Evolutionary conservation across 2,113 vertebrate species (phyloP), one percentile per base, ranked within the genome.

Genomic region (Nestor notabilis): DNA sequence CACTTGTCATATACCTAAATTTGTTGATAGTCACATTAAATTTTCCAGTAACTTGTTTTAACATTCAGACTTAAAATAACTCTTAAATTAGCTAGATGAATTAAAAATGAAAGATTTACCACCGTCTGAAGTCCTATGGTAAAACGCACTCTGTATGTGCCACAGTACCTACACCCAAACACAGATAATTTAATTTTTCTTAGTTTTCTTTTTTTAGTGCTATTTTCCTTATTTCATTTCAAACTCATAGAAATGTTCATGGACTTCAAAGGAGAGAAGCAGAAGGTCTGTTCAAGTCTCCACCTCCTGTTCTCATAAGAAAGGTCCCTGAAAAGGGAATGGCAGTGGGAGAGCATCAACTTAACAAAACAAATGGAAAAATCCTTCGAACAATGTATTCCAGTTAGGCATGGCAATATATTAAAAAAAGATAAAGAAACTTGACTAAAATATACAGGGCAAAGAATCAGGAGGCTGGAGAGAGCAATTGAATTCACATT

Each of bases 271-370:
- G 66, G 43, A 95, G 66, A 80, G 46, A 95, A 96, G 86, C 86
- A 96, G 87, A 69, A 97, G 83, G 83, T 82, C 72, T 56, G 91
- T 12, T 89, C 77, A 91, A 87, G 50, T 71, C 83, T 95, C 63
- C 91, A 95, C 91, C 95, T 95, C 91, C 94, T 95, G 60, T 81
- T 95, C 80, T 75, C 77, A 53, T 91, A 84, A 83, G 76, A 94
- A 92, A 91, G 79, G 72, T 90, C 91, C 80, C 89, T 89, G 68
- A 92, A 89, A 96, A 96, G 86, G 94, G 94, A 93, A 95, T 66
- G 83, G 86, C 83, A 95, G 72, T 58, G 55, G 76, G 68, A 95
- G 64, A 95, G 50, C 60, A 92, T 87, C 64, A 95, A 84, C 50
- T 91, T 87, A 87, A 94, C 80, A 91, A 80, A 93, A 86, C n/a